Percentiles rank a stretch among this genome's conserved stretches.
Conservation (phyloP, 92 coral and sea anemone genomes). For the Epizoanthus illoricatus region DNA sequence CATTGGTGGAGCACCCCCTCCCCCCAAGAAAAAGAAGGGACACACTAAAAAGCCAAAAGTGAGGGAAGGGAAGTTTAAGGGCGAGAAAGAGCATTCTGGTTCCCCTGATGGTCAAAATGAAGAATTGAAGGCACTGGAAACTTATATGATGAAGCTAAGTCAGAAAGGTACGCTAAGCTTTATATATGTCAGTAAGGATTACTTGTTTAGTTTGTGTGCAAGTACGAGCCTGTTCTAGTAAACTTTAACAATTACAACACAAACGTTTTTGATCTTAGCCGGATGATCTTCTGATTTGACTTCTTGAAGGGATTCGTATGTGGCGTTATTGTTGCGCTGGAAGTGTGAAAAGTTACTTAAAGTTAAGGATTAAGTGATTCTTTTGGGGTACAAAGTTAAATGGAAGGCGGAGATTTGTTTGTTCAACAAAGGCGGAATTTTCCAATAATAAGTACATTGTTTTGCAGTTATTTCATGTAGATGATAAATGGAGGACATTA, state of each 20-base stretch:
- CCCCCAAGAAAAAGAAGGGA: constrained; percentile 73
- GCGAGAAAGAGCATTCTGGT: constrained; percentile 71
- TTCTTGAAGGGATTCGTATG: too few relatives aligned
- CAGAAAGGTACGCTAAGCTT: constrained; percentile 63
- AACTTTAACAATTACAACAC: not conserved
- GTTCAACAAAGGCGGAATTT: too few relatives aligned
- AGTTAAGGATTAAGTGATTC: too few relatives aligned
- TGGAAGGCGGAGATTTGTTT: too few relatives aligned
- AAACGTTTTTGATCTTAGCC: not conserved
- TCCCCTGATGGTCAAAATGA: constrained; percentile 71
- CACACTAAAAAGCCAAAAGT: constrained; percentile 55
- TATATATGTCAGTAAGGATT: not conserved
- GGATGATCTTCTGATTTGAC: not conserved
- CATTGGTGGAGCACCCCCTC: constrained; percentile 65
- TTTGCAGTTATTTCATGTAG: too few relatives aligned
- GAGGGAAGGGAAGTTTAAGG: constrained; percentile 54
- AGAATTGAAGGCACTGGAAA: constrained; percentile 82
- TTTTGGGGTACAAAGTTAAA: too few relatives aligned
- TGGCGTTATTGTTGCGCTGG: too few relatives aligned
- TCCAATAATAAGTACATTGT: too few relatives aligned
- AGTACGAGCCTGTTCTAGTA: not conserved
- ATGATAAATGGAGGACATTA: too few relatives aligned
- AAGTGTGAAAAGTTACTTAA: too few relatives aligned
- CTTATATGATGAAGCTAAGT: constrained; percentile 71
- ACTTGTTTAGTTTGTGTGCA: not conserved